Base-by-base conservation (phyloP, 1,140 invertebrate genomes). In the Metaphire vulgaris region DNA sequence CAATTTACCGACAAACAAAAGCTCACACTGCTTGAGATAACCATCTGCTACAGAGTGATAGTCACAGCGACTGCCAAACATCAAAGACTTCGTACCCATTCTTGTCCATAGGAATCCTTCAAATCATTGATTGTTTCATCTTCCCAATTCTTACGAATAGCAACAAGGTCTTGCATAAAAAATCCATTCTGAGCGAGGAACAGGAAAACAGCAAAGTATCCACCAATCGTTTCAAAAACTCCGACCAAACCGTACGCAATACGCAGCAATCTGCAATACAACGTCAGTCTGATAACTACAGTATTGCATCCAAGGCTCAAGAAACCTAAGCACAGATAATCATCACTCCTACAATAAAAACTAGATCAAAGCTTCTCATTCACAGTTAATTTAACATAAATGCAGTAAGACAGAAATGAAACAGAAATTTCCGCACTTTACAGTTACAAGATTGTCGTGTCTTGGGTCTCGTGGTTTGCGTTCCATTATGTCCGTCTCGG, bases 401-500 rank as follows among this genome's bases (percentile, higher is more conserved):
- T n/a, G n/a, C n/a, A n/a, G n/a, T n/a, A n/a, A n/a, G n/a, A 69
- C 56, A n/a, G n/a, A n/a, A 15, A 15, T 65, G 14, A n/a, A n/a
- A n/a, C 14, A 65, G n/a, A n/a, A n/a, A n/a, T n/a, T n/a, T n/a
- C n/a, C 33, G 1, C 26, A 75, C 67, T 31, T 71, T 28, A 56
- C 15, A 33, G 74, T 76, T 72, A 73, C 73, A 29, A 78, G 68
- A 29, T 31, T 34, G 32, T 80, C 80, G 33, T 73, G 71, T 79
- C 69, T 79, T 14, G 94, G 94, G 89, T 96, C 92, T 89, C 94
- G 90, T 81, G 95, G 94, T 89, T 92, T 91, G 85, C 94, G 90
- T 91, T 96, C 96, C 97, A 99, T 99, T 87, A 99, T 99, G 89
- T 99, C 94, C 85, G 91, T 92, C 89, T 97, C 95, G 85, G 94